Conservation (phyloP, 2,888 invertebrate species). For the Xestia c-nigrum region DNA sequence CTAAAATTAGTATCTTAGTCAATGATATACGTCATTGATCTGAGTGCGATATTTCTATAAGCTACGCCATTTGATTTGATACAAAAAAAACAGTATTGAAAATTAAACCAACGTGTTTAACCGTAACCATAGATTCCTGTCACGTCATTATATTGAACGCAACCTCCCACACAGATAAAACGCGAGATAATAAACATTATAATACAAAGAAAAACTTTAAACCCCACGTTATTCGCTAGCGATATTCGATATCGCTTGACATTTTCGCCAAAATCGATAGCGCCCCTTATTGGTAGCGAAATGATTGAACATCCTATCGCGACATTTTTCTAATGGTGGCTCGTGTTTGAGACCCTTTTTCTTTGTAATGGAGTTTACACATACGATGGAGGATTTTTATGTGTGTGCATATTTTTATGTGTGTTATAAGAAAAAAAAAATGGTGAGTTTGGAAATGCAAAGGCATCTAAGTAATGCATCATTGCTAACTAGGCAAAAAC, state of each 20-base stretch:
- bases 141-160: conserved; percentile 14
- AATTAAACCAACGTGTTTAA: conserved; percentile 4
- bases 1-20: no score
- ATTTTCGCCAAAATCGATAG: conserved; percentile 89
- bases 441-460: background rate
- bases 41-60: background rate
- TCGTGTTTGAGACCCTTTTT: conserved; percentile 89
- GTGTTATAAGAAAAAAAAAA: conserved; percentile 5
- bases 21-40: no score
- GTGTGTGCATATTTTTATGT: conserved; percentile 48
- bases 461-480: no score
- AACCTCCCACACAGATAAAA: conserved; percentile 15
- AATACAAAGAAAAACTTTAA: conserved; percentile 60
- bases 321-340: conserved; percentile 90
- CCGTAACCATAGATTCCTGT: background rate
- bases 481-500: no score
- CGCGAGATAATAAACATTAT: conserved; percentile 49
- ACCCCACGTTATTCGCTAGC: conserved; percentile 73
- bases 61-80: background rate
- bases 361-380: conserved; percentile 81
- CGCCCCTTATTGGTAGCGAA: conserved; percentile 90
- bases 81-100: conserved; percentile 3
- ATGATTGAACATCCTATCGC: conserved; percentile 91
- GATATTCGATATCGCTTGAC: conserved; percentile 87
- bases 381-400: conserved; percentile 58